Evolutionary conservation across 1,140 invertebrate species (phyloP).

Genomic region (Himalopsyche phryganea): DNA sequence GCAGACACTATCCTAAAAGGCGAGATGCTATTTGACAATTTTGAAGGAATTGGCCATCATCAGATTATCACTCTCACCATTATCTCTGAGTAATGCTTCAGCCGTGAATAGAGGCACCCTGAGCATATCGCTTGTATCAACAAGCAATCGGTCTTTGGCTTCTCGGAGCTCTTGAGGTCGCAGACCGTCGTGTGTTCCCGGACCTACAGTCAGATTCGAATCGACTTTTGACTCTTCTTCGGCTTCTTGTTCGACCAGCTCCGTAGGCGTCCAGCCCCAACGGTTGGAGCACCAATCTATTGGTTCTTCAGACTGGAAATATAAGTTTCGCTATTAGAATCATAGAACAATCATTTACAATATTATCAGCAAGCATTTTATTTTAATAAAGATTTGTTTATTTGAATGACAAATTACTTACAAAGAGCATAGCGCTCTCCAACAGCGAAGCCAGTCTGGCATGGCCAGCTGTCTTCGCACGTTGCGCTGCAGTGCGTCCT

Average conservation of each 20-base stretch:
- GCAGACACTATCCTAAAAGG: no score
- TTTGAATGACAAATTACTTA: no score
- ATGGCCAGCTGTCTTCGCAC: slow-evolving; percentile 21
- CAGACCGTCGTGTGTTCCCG: slow-evolving; percentile 62
- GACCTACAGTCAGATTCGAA: slow-evolving; percentile 39
- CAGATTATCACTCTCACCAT: no score
- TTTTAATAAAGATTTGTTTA: no score
- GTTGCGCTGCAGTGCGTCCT: slow-evolving; percentile 25
- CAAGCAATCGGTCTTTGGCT: slow-evolving; percentile 69
- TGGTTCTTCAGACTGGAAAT: slow-evolving; percentile 26
- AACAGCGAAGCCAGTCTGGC: slow-evolving; percentile 22
- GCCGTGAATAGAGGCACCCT: slow-evolving; percentile 71
- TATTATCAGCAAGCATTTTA: no score
- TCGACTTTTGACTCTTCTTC: slow-evolving; percentile 39
- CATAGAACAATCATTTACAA: no score
- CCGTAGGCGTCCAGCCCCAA: slow-evolving; percentile 23
- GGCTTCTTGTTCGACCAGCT: slow-evolving; percentile 24
- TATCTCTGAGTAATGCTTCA: slow-evolving; percentile 66
- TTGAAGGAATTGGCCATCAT: no score
- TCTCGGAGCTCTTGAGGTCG: slow-evolving; percentile 70
- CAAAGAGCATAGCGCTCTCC: slow-evolving; percentile 27
- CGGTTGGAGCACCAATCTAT: slow-evolving; percentile 26
- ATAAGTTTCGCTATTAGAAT: no score
- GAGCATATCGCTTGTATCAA: slow-evolving; percentile 74
- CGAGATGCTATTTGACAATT: no score